Conservation (phyloP, 2,113 vertebrate species). For the Oryzias celebensis region DNA sequence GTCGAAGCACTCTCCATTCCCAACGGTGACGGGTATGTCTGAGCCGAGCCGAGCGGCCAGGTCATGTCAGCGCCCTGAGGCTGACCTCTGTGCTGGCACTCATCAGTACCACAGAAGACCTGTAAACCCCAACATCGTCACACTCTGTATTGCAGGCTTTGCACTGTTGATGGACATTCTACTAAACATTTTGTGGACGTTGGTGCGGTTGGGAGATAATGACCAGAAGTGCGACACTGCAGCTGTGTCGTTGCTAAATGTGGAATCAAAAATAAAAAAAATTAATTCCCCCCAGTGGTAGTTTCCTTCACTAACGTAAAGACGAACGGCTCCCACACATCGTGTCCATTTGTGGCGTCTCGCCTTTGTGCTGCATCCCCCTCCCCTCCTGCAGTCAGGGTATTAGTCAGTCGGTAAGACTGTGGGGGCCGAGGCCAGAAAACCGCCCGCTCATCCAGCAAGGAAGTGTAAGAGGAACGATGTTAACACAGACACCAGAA, state of each 20-base stretch:
- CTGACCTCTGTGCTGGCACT: conserved; percentile 49
- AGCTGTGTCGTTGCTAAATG: no score
- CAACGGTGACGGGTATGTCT: conserved; percentile 1
- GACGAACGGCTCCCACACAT: not conserved
- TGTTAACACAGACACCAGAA: conserved; percentile 61
- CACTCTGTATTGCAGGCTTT: no score
- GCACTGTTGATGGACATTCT: no score
- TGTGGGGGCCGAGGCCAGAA: conserved; percentile 32
- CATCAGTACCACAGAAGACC: conserved; percentile 18
- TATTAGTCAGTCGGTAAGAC: conserved; percentile 25
- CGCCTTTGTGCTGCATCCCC: not conserved
- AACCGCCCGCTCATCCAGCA: not conserved
- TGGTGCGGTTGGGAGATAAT: no score
- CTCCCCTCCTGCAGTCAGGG: not conserved
- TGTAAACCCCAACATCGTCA: no score
- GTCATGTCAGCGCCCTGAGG: conserved; percentile 25
- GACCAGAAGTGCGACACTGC: no score
- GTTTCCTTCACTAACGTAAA: conserved; percentile 4
- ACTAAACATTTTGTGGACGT: no score
- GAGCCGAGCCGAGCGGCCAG: conserved; percentile 10
- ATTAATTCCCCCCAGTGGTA: not conserved
- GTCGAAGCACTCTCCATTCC: not conserved
- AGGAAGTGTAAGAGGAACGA: conserved; percentile 27
- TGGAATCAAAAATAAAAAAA: not conserved
- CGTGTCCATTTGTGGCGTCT: not conserved